Base-by-base conservation (phyloP, 1,140 invertebrate genomes). In the Melipona quadrifasciata region DNA sequence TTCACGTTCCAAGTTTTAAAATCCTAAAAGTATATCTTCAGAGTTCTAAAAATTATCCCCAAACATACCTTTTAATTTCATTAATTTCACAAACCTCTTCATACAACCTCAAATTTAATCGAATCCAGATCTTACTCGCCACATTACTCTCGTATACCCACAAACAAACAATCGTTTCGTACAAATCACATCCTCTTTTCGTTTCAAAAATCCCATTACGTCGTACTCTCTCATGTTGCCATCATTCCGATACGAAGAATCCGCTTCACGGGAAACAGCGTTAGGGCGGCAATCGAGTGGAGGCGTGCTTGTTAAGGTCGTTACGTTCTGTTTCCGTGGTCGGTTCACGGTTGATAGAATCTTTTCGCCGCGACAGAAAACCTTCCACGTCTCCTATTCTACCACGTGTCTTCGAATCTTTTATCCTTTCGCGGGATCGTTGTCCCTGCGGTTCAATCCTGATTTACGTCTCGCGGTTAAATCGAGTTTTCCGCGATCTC, bases 361-460 rank as follows among this genome's bases (percentile, higher is more conserved):
- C 39, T 61, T 71, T 55, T 58, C 81, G 24, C 24, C 16, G 5
- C 75, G 53, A 87, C 71, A 76, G 80, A 51, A 76, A 68, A n/a
- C 34, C 21, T 67, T 34, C 39, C 6, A 39, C 39, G 39, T 39
- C 6, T 39, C 6, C 39, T 39, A 39, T 6, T 39, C 68, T 86
- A 34, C 57, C 68, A 24, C 31, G 17, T n/a, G n/a, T 58, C 21
- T 21, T 39, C 34, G 51, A 68, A 86, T 83, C 61, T 79, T 74
- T 14, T 51, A 53, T 53, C 16, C 68, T 12, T 61, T 24, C 27
- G 65, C 34, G 53, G 14, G 39, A 78, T 87, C 55, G 39, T 58
- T 71, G 58, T 53, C 24, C 51, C 34, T 19, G 71, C 27, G 71
- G 53, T 86, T 82, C 82, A 83, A 68, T 85, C 57, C 80, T 78